A percentile compares a stretch with the other conserved stretches of the same genome.
These are phyloP conservation scores for Graptemys geographica DNA, from an alignment of 2,797 vertebrate genomes.

Conservation along the genomic window DNA sequence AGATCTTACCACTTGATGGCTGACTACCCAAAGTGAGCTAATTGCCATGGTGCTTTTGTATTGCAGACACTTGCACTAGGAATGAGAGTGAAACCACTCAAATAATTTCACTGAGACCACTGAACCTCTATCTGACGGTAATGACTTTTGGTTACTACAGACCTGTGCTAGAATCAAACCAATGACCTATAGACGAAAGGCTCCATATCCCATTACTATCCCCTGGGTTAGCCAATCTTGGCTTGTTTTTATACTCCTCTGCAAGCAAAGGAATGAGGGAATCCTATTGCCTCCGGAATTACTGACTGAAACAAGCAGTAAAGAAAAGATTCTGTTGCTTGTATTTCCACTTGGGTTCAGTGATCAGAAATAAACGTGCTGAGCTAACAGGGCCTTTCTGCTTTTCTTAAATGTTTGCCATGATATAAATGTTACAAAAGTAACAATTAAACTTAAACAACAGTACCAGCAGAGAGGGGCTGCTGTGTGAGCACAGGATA, in stretches of 20 bases:
- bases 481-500: conserved; percentile 39
- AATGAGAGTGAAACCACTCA: not conserved
- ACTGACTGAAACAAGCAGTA: not conserved
- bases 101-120: conserved; percentile 22
- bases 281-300: conserved; percentile 16
- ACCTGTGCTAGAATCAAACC: conserved; percentile 34
- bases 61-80: not conserved
- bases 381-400: conserved; percentile 1
- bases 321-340: not conserved
- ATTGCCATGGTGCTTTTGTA: not conserved
- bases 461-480: conserved; percentile 22
- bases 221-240: not conserved
- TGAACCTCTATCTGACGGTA: not conserved
- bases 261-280: not conserved
- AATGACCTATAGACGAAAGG: conserved; percentile 43
- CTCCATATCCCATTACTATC: not conserved
- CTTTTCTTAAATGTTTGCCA: not conserved
- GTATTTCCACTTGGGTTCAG: conserved; percentile 19
- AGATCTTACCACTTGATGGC: not conserved
- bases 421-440: conserved; percentile 4
- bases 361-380: not conserved
- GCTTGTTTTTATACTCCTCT: not conserved
- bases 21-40: not conserved
- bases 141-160: not conserved
- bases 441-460: conserved; percentile 61